These are phyloP conservation scores for Akabosia matsudoensis DNA, from an alignment of 1,140 invertebrate genomes.

Conservation along the genomic window DNA sequence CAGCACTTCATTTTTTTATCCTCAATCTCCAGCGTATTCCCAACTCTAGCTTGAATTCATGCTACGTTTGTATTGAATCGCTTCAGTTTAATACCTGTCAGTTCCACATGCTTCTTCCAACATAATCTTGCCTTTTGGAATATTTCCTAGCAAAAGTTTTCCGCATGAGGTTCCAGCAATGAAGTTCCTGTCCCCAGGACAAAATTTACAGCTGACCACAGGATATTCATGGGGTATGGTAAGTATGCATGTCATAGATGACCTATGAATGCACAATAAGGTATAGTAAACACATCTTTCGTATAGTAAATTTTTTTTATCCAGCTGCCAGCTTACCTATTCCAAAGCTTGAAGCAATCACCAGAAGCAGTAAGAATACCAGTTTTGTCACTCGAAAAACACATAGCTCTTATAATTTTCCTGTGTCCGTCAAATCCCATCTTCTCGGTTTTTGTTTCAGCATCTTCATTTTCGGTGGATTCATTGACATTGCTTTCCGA, in stretches of 20 bases:
- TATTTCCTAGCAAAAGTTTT: conserved; percentile 79
- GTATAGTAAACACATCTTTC: too few relatives aligned
- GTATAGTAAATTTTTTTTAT: neutral
- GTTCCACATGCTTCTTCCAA: conserved; percentile 48
- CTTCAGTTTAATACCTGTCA: too few relatives aligned
- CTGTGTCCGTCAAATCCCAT: conserved; percentile 69
- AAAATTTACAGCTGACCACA: conserved; percentile 68
- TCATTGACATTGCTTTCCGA: neutral
- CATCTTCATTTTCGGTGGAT: neutral
- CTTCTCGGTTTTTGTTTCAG: neutral
- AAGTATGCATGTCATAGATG: conserved; percentile 74
- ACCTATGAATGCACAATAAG: conserved; percentile 53
- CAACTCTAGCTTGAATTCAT: conserved; percentile 1
- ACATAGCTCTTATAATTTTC: conserved; percentile 77
- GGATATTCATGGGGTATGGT: conserved; percentile 62
- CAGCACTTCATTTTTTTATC: too few relatives aligned
- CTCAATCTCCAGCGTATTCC: too few relatives aligned
- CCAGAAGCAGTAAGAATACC: conserved; percentile 78
- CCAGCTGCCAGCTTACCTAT: conserved; percentile 66
- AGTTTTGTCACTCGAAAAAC: conserved; percentile 86
- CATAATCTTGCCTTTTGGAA: conserved; percentile 68
- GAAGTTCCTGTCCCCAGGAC: conserved; percentile 88
- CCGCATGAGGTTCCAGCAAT: conserved; percentile 86
- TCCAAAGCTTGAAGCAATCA: conserved; percentile 91
- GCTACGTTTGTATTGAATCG: too few relatives aligned